Base-by-base conservation (phyloP, 1,140 invertebrate species). In the Wasmannia auropunctata region DNA sequence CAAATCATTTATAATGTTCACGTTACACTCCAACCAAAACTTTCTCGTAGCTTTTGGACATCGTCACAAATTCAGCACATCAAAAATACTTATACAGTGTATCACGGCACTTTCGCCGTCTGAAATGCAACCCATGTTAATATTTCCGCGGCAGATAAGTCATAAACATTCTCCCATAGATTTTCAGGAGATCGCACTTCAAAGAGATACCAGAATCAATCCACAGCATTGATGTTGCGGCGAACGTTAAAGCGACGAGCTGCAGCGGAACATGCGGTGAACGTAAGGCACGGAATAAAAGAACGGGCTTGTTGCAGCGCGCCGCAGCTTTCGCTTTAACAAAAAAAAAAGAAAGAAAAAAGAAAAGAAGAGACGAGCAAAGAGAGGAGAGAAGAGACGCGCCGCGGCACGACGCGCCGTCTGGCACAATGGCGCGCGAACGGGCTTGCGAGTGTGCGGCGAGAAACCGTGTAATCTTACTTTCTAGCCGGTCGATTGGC, bases 401-500 rank as follows among this genome's bases (percentile, higher is more conserved):
- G 63, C 34, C 16, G 34, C 43, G n/a, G 16, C 34, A 46, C 28
- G 58, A 84, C 69, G 81, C 54, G 54, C 72, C 70, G 81, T 77
- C 70, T 85, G 56, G 34, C 22, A 62, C 74, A 85, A 76, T 67
- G 75, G 74, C 49, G 60, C 49, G 72, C 37, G 79, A 37, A 49
- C 51, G 31, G 54, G 69, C 69, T 81, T 58, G 72, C 85, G 69
- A 69, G 74, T 69, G 67, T 11, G 72, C 62, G 79, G 51, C 62
- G 84, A 79, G 85, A 91, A 91, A 92, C 89, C 89, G 87, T 92
- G 90, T 89, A 93, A 93, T 93, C 90, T 92, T 88, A 90, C 88
- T 93, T 92, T 90, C 86, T 86, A 88, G 87, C 37, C 84, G 87
- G 87, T 54, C 89, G 85, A 90, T 87, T 90, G 86, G 63, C 86